phyloP scores from a whole-genome alignment of 2,888 invertebrate genomes.

The Cosmia trapezina region DNA sequence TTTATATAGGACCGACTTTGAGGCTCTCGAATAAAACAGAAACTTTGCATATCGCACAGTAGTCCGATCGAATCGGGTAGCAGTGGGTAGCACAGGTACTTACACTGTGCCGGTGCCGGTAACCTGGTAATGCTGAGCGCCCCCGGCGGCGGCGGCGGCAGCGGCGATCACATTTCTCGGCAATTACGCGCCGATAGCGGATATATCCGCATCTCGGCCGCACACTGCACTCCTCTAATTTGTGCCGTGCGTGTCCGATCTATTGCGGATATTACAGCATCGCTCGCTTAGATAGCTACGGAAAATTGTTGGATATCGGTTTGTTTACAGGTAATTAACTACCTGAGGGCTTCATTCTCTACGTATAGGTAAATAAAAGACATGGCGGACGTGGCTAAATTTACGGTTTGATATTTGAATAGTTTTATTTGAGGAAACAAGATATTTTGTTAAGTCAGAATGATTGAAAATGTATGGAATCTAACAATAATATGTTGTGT shows the following conservation, averaged over 20 bases:
- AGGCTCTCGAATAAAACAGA: too few relatives aligned
- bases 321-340: neutral
- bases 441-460: neutral
- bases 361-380: too few relatives aligned
- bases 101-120: constrained; percentile 22
- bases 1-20: too few relatives aligned
- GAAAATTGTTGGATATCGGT: neutral
- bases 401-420: too few relatives aligned
- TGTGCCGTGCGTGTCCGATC: constrained; percentile 27
- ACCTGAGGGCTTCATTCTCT: too few relatives aligned
- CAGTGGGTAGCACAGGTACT: neutral
- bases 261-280: constrained; percentile 37
- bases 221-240: constrained; percentile 56
- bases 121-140: constrained; percentile 45
- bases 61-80: too few relatives aligned
- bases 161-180: constrained; percentile 69
- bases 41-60: too few relatives aligned
- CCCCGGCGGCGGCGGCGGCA: constrained; percentile 19
- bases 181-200: constrained; percentile 69
- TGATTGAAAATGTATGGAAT: neutral
- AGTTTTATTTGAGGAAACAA: neutral
- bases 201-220: constrained; percentile 60
- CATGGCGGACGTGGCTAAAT: too few relatives aligned
- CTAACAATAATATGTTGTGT: neutral
- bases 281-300: neutral